Evolutionary conservation across 2,797 vertebrate species (phyloP).

Genomic region (Phalloptychus januarius): DNA sequence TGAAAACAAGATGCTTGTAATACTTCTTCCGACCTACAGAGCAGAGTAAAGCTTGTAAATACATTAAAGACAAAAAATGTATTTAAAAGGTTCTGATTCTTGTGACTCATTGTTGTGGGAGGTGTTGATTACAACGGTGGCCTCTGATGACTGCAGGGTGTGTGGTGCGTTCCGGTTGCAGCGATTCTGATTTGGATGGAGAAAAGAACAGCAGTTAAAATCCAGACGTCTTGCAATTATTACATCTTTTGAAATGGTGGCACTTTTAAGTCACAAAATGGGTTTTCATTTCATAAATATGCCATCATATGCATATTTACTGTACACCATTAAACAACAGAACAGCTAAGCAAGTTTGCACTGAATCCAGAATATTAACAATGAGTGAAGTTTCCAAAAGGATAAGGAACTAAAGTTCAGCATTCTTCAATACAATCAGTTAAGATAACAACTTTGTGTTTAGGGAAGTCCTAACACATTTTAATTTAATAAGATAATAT

Average conservation of each 20-base stretch:
- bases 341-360: background rate
- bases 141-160: background rate
- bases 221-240: background rate
- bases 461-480: background rate
- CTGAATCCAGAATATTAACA: background rate
- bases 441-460: background rate
- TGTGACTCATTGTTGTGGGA: conserved; percentile 44
- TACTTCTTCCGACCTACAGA: conserved; percentile 90
- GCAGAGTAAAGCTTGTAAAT: conserved; percentile 98
- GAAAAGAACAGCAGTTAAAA: conserved; percentile 14
- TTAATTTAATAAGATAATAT: background rate
- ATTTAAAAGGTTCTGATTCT: conserved; percentile 68
- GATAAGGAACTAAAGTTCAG: too few relatives aligned
- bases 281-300: background rate
- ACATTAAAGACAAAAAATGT: conserved; percentile 87
- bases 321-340: background rate
- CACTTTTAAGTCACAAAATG: background rate
- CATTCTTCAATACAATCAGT: background rate
- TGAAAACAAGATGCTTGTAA: conserved; percentile 86
- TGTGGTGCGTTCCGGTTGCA: background rate
- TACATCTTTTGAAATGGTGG: background rate
- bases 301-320: background rate
- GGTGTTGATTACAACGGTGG: background rate
- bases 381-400: too few relatives aligned
- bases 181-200: background rate